Conservation (phyloP, 2,797 vertebrate species). For the Spatula clypeata region DNA sequence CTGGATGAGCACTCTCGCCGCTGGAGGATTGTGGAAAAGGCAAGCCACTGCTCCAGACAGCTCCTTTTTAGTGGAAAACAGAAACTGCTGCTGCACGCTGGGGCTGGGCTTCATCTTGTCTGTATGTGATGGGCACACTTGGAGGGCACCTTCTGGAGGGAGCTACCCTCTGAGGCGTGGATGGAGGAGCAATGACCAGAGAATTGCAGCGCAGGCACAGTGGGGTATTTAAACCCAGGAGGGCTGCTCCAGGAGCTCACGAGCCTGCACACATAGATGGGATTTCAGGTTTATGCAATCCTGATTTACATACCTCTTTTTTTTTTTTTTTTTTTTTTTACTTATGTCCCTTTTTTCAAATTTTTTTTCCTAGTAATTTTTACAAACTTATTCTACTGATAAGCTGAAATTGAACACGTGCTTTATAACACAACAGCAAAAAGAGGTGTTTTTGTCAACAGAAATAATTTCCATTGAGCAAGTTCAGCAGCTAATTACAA, state of each 20-base stretch:
- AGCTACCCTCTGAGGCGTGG: neutral
- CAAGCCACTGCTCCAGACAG: neutral
- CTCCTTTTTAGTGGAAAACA: neutral
- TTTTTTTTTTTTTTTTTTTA: neutral
- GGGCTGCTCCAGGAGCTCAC: neutral
- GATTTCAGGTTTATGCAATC: neutral
- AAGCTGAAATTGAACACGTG: fast-evolving
- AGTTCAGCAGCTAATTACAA: neutral
- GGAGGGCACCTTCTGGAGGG: neutral
- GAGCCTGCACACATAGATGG: neutral
- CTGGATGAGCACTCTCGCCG: neutral
- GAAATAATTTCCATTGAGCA: neutral
- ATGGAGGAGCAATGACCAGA: neutral
- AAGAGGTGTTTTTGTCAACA: neutral
- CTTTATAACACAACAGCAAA: neutral
- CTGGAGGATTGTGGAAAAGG: neutral
- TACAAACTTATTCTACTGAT: neutral
- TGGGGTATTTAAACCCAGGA: neutral
- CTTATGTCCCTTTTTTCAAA: neutral
- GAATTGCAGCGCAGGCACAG: neutral
- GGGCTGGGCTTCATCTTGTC: neutral
- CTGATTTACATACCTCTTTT: fast-evolving
- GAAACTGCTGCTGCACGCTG: fast-evolving
- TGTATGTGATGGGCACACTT: fast-evolving
- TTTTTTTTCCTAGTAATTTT: neutral